Percentiles rank a stretch among this genome's conserved stretches.
Evolutionary conservation across 2,113 vertebrate species (phyloP).

Genomic region (Brachypodius melanocephalos): DNA sequence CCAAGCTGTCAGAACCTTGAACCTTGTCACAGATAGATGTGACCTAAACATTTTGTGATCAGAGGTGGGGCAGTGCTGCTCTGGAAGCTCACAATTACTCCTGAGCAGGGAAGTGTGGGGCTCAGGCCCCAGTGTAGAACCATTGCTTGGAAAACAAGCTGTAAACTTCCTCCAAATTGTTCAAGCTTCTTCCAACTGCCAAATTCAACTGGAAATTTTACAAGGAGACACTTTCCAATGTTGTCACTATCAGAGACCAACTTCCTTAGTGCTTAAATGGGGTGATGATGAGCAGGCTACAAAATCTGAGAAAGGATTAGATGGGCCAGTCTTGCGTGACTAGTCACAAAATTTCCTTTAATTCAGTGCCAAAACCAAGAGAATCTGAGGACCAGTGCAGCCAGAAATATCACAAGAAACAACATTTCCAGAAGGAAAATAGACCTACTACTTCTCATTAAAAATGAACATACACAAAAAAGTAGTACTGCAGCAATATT

Average conservation of each 20-base stretch:
- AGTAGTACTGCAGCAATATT: background rate
- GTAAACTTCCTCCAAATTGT: background rate
- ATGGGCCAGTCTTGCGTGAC: background rate
- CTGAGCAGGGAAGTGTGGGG: accelerated
- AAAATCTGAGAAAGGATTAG: background rate
- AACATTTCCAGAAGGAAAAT: background rate
- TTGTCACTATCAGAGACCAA: background rate
- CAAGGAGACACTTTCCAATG: background rate
- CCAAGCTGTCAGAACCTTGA: background rate
- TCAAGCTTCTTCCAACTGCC: background rate
- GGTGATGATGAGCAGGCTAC: background rate
- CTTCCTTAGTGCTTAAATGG: background rate
- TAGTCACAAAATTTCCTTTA: background rate
- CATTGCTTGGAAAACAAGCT: background rate
- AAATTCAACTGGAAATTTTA: background rate
- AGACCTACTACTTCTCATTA: background rate
- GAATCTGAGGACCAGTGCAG: background rate
- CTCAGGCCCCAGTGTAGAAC: background rate
- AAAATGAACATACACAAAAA: background rate
- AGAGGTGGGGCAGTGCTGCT: background rate
- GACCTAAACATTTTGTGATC: background rate
- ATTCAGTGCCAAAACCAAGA: background rate
- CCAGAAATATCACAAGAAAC: background rate
- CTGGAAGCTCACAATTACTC: background rate
- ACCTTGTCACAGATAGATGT: background rate